These are phyloP conservation scores for Canis aureus DNA, from an alignment of 2,113 vertebrate genomes.

Conservation along the genomic window DNA sequence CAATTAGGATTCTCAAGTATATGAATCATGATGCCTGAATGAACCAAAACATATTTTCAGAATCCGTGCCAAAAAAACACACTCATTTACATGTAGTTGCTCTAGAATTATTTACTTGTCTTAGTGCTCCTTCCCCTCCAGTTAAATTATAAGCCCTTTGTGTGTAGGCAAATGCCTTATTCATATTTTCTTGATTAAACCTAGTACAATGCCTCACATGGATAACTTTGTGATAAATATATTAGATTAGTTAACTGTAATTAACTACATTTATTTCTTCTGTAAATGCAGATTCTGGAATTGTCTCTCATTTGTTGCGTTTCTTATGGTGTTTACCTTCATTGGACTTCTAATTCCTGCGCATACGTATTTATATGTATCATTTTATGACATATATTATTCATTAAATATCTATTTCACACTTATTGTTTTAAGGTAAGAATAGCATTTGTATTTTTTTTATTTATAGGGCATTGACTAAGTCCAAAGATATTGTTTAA, in stretches of 20 bases:
- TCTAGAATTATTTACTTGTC: constrained; percentile 26
- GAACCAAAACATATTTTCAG: background rate
- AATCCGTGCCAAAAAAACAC: background rate
- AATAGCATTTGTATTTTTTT: background rate
- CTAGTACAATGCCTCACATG: background rate
- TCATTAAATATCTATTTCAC: constrained; percentile 78
- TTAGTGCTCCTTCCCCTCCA: background rate
- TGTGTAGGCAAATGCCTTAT: background rate
- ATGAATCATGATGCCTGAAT: background rate
- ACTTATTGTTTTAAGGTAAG: constrained; percentile 80
- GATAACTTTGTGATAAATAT: background rate
- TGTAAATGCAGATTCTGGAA: constrained; percentile 78
- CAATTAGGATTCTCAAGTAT: background rate
- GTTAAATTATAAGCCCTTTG: background rate
- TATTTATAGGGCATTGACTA: background rate
- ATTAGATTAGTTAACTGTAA: background rate
- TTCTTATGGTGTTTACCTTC: constrained; percentile 77
- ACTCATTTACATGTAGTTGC: background rate
- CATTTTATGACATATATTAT: constrained; percentile 78
- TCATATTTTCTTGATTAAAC: constrained; percentile 1
- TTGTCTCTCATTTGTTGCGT: constrained; percentile 73
- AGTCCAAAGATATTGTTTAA: constrained; percentile 11
- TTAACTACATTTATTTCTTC: constrained; percentile 50
- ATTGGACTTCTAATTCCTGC: constrained; percentile 79
- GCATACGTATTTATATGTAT: constrained; percentile 67